phyloP scores from a whole-genome alignment of 2,888 invertebrate genomes.

The Drosophila koepferae region DNA sequence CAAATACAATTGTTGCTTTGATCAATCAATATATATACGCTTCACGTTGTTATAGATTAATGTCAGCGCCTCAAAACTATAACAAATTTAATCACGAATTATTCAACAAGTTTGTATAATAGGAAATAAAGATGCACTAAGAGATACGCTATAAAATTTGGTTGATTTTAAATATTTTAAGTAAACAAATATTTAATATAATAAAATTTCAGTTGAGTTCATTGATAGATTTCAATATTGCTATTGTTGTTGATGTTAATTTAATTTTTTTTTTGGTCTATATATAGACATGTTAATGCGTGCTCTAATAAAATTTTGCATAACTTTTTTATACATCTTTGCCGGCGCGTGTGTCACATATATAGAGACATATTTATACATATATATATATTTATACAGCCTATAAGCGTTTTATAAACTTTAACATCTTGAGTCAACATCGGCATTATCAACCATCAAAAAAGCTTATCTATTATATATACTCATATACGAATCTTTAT shows the following conservation, averaged over 20 bases:
- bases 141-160: background rate
- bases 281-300: background rate
- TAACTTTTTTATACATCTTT: slow-evolving; percentile 2
- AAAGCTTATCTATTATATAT: slow-evolving; percentile 42
- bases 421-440: slow-evolving; percentile 34
- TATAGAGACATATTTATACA: background rate
- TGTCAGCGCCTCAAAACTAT: slow-evolving; percentile 11
- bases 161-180: background rate
- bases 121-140: background rate
- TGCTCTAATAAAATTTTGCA: background rate
- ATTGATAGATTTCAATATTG: background rate
- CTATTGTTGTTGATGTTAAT: background rate
- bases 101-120: slow-evolving; percentile 22
- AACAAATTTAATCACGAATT: slow-evolving; percentile 21
- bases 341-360: background rate
- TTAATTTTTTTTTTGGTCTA: background rate
- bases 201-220: background rate
- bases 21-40: background rate
- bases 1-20: background rate
- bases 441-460: slow-evolving; percentile 41
- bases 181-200: background rate
- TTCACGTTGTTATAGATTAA: slow-evolving; percentile 9
- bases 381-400: slow-evolving; percentile 1
- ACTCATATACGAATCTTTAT: slow-evolving; percentile 1
- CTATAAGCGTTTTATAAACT: slow-evolving; percentile 29